Evolutionary conservation across 2,888 invertebrate species (phyloP).

Genomic region (Saturnia pavonia): DNA sequence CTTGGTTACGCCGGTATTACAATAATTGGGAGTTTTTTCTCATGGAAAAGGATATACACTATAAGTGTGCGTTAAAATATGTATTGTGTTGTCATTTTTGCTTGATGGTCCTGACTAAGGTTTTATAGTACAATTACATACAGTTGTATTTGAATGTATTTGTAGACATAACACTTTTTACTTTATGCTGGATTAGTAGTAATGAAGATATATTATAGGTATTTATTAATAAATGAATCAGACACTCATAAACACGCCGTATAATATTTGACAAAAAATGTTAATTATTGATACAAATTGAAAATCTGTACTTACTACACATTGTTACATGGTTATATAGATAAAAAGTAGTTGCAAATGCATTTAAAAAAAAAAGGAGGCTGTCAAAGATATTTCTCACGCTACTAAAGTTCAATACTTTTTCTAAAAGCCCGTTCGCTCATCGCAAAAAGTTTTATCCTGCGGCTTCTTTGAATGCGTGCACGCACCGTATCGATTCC

Average conservation of each 20-base stretch:
- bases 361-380: not conserved
- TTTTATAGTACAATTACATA: too few species aligned
- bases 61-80: not conserved
- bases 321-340: not conserved
- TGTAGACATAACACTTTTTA: too few species aligned
- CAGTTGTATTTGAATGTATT: too few species aligned
- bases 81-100: not conserved
- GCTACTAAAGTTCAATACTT: slow-evolving; percentile 11
- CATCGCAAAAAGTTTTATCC: slow-evolving; percentile 58
- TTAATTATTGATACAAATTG: not conserved
- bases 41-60: not conserved
- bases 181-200: too few species aligned
- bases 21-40: slow-evolving; percentile 1
- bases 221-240: too few species aligned
- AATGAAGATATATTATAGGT: too few species aligned
- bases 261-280: not conserved
- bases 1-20: slow-evolving; percentile 13
- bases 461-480: slow-evolving; percentile 74
- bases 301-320: not conserved
- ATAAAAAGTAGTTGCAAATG: not conserved
- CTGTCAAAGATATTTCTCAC: slow-evolving; percentile 13
- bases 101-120: not conserved
- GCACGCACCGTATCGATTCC: slow-evolving; percentile 60
- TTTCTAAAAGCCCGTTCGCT: slow-evolving; percentile 54
- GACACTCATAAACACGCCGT: too few species aligned